Evolutionary conservation across 2,113 vertebrate species (phyloP), one percentile per base, ranked within the genome.

Genomic region (Perca fluviatilis): DNA sequence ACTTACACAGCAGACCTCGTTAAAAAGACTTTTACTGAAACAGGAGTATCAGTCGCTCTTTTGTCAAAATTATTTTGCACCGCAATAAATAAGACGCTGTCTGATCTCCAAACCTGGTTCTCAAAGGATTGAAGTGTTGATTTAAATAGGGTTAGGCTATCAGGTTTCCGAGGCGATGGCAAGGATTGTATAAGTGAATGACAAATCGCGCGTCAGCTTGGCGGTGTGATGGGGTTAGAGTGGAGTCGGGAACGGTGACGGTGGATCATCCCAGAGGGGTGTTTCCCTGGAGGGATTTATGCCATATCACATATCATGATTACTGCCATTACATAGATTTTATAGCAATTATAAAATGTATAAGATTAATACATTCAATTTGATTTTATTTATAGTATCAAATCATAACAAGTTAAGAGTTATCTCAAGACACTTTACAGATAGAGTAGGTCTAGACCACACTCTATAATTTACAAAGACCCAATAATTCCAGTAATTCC

Each of bases 51-150:
- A 69, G 69, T 27, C n/a, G 12, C 33, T 58, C 57, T 74, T 79
- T 60, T 19, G 79, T 88, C 81, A 82, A 46, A 80, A 79, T 40
- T 25, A 84, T 77, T 82, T 82, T 67, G 27, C 58, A 4, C 27
- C 7, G 43, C 56, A 63, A 18, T 64, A 67, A 75, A 74, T 60
- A 68, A 2, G 47, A 68, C 60, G 27, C 56, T 16, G 18, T 61
- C 36, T 86, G 6, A 84, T 79, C 71, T 74, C 33, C 43, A 21
- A 57, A 77, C 43, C 19, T 60, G 69, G 46, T 61, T 77, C 54
- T 73, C 10, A 2, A 19, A 5, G 79, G 85, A 80, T 79, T 74
- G 67, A 77, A 84, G 71, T 74, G 53, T 63, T 68, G 68, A 71
- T 80, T 80, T 82, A 85, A 85, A 87, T 7, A 53, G 51, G 5